Percentiles rank a stretch among this genome's conserved stretches.
Evolutionary conservation across 2,113 vertebrate species (phyloP).

Genomic region (Polyodon spathula): DNA sequence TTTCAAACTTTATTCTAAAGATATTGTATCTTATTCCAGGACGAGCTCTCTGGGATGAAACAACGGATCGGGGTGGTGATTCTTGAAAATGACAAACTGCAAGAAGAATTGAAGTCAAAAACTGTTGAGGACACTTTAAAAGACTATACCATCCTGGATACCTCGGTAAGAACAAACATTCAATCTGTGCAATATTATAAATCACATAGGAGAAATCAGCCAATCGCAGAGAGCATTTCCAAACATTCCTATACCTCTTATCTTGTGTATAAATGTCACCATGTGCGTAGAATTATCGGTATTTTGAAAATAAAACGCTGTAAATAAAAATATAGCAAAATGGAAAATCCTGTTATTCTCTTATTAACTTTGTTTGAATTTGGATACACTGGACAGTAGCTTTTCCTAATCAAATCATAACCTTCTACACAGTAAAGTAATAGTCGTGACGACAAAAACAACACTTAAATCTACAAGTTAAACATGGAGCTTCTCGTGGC

Average conservation of each 20-base stretch:
- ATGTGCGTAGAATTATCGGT: too few relatives aligned
- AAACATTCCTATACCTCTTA: neutral
- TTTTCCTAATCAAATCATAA: too few relatives aligned
- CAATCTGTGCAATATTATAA: neutral
- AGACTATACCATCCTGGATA: constrained; percentile 56
- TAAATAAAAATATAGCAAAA: too few relatives aligned
- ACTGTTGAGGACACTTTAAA: constrained; percentile 49
- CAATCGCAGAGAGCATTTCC: neutral
- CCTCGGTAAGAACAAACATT: constrained; percentile 49
- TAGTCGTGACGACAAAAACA: too few relatives aligned
- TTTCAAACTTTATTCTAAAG: neutral
- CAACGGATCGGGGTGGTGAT: constrained; percentile 61
- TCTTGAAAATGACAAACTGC: constrained; percentile 77
- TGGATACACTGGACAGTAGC: too few relatives aligned
- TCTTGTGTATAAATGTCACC: too few relatives aligned
- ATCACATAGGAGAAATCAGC: too few relatives aligned
- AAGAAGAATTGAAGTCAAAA: constrained; percentile 59
- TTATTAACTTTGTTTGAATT: neutral
- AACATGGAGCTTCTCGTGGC: too few relatives aligned
- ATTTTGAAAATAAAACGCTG: too few relatives aligned
- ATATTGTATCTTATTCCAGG: constrained; percentile 49
- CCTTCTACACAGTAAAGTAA: too few relatives aligned
- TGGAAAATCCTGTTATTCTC: neutral
- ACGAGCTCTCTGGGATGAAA: constrained; percentile 77
- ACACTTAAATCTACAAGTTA: too few relatives aligned